These are phyloP conservation scores for Apocrypta bakeri DNA, from an alignment of 1,140 invertebrate species.

Conservation along the genomic window DNA sequence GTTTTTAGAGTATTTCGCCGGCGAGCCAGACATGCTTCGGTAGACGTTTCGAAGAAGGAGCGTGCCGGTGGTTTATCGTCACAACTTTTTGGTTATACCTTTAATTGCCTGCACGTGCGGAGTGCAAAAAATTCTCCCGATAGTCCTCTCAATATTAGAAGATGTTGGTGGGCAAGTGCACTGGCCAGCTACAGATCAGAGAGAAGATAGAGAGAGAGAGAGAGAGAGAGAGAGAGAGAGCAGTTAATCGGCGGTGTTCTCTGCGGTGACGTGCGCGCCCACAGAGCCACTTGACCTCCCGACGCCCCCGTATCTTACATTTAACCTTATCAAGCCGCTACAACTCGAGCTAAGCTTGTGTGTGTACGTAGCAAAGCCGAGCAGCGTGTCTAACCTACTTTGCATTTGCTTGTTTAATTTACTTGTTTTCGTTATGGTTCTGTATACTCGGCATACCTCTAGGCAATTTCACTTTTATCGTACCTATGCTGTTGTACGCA, in stretches of 20 bases:
- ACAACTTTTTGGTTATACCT: too few relatives aligned
- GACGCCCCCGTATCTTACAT: slow-evolving; percentile 70
- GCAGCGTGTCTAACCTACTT: slow-evolving; percentile 13
- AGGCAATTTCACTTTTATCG: neutral
- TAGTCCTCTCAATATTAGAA: too few relatives aligned
- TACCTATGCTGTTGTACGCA: too few relatives aligned
- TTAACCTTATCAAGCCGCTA: slow-evolving; percentile 74
- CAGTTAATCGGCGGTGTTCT: slow-evolving; percentile 67
- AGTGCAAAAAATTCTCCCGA: too few relatives aligned
- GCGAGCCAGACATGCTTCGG: neutral
- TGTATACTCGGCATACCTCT: neutral
- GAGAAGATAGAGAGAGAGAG: neutral
- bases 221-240: slow-evolving; percentile 9
- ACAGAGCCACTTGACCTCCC: slow-evolving; percentile 73
- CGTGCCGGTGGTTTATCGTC: neutral
- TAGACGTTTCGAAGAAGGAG: neutral
- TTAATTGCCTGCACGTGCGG: too few relatives aligned
- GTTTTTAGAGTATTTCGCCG: neutral
- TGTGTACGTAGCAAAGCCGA: neutral
- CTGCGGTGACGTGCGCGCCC: slow-evolving; percentile 65
- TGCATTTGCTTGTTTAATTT: neutral
- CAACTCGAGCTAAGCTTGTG: slow-evolving; percentile 63
- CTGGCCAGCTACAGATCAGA: too few relatives aligned
- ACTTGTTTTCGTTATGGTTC: neutral
- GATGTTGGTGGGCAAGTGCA: neutral